Evolutionary conservation across 2,888 invertebrate species (phyloP), one percentile per base, ranked within the genome.

Genomic region (Mechanitis mazaeus): DNA sequence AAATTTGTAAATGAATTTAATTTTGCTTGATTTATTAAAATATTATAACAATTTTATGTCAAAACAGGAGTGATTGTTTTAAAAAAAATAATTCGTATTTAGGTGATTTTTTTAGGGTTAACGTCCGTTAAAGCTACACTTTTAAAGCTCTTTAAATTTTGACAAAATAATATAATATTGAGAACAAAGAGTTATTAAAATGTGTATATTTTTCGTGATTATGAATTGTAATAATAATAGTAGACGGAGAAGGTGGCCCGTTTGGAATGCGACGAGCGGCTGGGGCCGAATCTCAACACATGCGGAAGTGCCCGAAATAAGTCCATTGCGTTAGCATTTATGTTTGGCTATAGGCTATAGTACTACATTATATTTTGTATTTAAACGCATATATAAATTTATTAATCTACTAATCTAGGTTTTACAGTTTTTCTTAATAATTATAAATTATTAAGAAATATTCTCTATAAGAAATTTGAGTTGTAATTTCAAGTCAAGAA

Each of bases 251-350:
- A 68, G 66, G 66, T 69, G 70, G 79, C 79, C 75, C 75, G 73
- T 74, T 69, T 69, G 81, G 83, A 82, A 85, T 85, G 81, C 80
- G 75, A 77, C 76, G 75, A 74, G 65, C 74, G 78, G 74, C 76
- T 78, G 80, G 80, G 77, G 77, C 79, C 79, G 72, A 82, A 81
- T 78, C 75, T 76, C 76, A 77, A 74, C 74, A 79, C 78, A 85
- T 80, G 84, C 87, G 87, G 87, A 88, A 87, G 85, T 86, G 79
- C 79, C 82, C 78, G 80, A 88, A 89, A 89, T 88, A 88, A 85
- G 80, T 83, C 78, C 75, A 78, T 79, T 80, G 80, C 82, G 81
- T 77, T 77, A 74, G 76, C 64, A 68, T 64, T 64, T 64, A 61
- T 64, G 64, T 65, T 61, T 64, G 66, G 66, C 59, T 60, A 64